These are phyloP conservation scores for Mythimna pallens DNA, from an alignment of 2,888 invertebrate species.

Conservation along the genomic window DNA sequence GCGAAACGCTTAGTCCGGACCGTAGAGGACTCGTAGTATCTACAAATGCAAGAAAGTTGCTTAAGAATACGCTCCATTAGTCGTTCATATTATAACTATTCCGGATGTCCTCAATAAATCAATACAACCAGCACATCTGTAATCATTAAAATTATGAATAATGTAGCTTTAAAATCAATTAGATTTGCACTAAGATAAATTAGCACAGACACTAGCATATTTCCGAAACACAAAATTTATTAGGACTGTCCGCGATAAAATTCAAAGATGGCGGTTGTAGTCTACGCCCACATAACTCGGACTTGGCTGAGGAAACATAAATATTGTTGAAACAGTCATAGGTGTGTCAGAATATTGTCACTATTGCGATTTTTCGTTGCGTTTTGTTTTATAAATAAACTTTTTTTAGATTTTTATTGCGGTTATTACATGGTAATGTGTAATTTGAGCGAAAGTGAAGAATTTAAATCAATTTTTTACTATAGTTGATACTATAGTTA, in stretches of 20 bases:
- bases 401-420: constrained; percentile 15
- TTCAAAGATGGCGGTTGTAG: constrained; percentile 62
- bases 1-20: too few species aligned
- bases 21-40: not conserved
- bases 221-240: constrained; percentile 37
- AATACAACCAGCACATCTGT: constrained; percentile 9
- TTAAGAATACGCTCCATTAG: not conserved
- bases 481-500: too few species aligned
- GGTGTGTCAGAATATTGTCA: constrained; percentile 77
- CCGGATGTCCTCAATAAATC: constrained; percentile 19
- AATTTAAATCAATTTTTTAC: not conserved
- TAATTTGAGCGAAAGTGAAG: not conserved
- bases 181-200: constrained; percentile 32
- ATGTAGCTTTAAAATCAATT: constrained; percentile 31
- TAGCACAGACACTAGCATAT: constrained; percentile 25
- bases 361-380: constrained; percentile 62
- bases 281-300: constrained; percentile 70
- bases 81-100: not conserved
- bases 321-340: constrained; percentile 81
- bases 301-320: constrained; percentile 84
- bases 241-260: constrained; percentile 62
- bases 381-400: constrained; percentile 52
- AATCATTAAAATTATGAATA: constrained; percentile 18
- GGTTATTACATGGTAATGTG: not conserved
- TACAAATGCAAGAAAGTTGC: not conserved